Evolutionary conservation across 2,797 vertebrate species (phyloP).

Genomic region (Leptodactylus fallax): DNA sequence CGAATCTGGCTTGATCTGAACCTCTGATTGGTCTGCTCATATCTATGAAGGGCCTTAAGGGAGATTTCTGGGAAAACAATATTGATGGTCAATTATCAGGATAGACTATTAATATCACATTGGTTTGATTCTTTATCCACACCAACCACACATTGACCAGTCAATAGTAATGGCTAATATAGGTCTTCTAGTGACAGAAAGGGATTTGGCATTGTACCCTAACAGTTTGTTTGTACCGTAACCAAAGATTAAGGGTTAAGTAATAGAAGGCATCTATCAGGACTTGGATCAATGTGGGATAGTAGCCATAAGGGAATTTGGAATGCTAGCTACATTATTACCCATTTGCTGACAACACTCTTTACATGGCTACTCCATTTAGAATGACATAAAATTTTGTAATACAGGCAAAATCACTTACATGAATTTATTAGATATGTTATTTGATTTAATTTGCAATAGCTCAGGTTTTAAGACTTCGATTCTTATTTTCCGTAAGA

Average conservation of each 20-base stretch:
- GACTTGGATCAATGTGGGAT: constrained; percentile 1
- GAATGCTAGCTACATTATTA: neutral
- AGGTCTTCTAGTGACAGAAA: neutral
- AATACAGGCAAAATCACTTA: neutral
- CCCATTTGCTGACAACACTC: constrained; percentile 9
- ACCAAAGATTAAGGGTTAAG: constrained; percentile 18
- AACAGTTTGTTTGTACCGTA: neutral
- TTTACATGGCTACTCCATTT: neutral
- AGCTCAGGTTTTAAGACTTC: neutral
- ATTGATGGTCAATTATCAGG: too few relatives aligned
- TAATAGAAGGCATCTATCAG: neutral
- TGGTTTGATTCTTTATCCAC: neutral
- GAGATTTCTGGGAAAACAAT: too few relatives aligned
- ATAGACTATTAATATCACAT: too few relatives aligned
- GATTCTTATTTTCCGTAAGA: neutral
- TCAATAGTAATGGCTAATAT: neutral
- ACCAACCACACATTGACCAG: neutral
- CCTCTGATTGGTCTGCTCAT: too few relatives aligned
- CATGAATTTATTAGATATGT: neutral
- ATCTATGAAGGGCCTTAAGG: too few relatives aligned
- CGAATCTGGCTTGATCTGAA: too few relatives aligned
- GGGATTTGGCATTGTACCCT: neutral
- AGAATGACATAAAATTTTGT: neutral
- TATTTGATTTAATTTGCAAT: neutral
- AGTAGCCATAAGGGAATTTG: neutral